Base-by-base conservation (phyloP, 1,140 invertebrate species). In the Pachypsylla venusta region DNA sequence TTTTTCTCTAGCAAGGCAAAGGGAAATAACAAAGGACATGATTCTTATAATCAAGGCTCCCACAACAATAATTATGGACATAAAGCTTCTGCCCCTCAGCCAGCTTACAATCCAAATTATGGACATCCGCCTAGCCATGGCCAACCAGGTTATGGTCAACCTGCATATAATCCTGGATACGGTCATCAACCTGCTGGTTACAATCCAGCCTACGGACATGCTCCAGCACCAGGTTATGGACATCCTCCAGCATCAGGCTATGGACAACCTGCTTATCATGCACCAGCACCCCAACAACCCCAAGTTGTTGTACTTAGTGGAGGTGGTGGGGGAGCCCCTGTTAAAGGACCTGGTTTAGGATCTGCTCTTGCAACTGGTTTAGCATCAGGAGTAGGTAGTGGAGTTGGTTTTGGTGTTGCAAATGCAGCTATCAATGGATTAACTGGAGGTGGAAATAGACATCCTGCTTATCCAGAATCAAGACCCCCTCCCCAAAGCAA, bases 1-100 rank as follows among this genome's bases (percentile, higher is more conserved):
- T 48, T 48, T 22, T 48, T 48, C 42, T 19, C n/a, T 22, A 48
- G 42, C n/a, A 48, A 48, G n/a, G 42, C 42, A n/a, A 48, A 48
- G n/a, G 42, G 42, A 48, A 35, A 35, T 16, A 48, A 48, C 42
- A 48, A 48, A n/a, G n/a, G n/a, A n/a, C 7, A 4, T 48, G n/a
- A 48, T 7, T 3, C 16, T 4, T 22, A 48, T 19, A 3, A 19
- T 19, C 7, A 19, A 7, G 22, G 42, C n/a, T n/a, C n/a, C 22
- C 22, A 48, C n/a, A 35, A 35, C n/a, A 35, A 7, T n/a, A 35
- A 35, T 35, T 35, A 35, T 35, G n/a, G n/a, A 10, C 7, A 35
- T 7, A 48, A 48, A 7, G 3, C 16, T 7, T 22, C 16, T 48
- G 42, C 42, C 4, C 5, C 42, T 48, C n/a, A n/a, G 7, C 42